Conservation (phyloP, 2,113 vertebrate species). For the Odocoileus virginianus region DNA sequence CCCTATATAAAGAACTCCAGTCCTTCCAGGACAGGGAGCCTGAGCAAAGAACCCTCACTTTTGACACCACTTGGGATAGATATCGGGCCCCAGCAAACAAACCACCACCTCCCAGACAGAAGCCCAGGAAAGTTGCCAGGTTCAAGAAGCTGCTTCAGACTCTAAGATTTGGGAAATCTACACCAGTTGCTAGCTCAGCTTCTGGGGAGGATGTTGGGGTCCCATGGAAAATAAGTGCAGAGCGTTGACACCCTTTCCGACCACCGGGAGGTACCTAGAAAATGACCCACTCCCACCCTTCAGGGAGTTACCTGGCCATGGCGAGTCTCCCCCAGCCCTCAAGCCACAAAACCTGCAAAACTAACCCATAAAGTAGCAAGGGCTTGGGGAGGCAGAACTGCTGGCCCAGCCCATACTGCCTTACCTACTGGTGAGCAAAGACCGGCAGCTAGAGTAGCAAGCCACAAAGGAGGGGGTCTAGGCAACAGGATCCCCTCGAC, state of each 20-base stretch:
- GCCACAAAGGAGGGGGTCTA: constrained; percentile 14
- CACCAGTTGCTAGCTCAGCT: neutral
- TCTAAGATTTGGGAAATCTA: constrained; percentile 38
- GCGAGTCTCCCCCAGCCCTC: neutral
- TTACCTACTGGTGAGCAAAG: constrained; percentile 20
- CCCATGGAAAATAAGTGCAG: constrained; percentile 30
- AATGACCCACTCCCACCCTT: constrained; percentile 17
- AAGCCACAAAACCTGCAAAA: constrained; percentile 38
- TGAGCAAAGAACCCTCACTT: neutral
- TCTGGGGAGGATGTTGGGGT: neutral
- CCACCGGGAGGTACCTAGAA: neutral
- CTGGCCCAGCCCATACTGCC: neutral
- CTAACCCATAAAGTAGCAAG: constrained; percentile 16
- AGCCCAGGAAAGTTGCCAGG: neutral
- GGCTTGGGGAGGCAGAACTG: neutral
- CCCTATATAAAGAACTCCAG: neutral
- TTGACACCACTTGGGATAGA: neutral
- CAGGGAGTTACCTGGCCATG: constrained; percentile 29
- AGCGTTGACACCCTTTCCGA: constrained; percentile 35
- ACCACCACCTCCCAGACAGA: neutral
- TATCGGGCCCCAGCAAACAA: neutral
- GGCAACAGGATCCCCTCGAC: neutral
- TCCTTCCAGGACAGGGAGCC: neutral
- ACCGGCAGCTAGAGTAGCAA: neutral
- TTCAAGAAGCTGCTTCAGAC: constrained; percentile 17